Evolutionary conservation across 2,113 vertebrate genomes (phyloP).

Genomic region (Protomyctophum bolini): DNA sequence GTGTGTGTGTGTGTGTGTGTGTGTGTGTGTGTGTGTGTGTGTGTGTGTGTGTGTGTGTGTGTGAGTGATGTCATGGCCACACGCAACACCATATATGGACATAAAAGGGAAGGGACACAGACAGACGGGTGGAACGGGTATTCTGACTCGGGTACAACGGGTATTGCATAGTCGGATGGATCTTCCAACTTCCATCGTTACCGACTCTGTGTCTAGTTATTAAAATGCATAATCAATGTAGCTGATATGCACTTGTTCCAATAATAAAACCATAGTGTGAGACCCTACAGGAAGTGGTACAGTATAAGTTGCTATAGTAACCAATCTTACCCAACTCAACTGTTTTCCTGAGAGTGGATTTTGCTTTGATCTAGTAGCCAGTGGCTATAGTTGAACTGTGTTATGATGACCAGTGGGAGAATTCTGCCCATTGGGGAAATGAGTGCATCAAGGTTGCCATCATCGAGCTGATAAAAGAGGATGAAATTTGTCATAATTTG

Average conservation of each 20-base stretch:
- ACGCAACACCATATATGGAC: conserved; percentile 6
- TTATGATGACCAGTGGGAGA: conserved; percentile 53
- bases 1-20: too few species aligned
- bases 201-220: background rate
- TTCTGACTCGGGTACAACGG: conserved; percentile 25
- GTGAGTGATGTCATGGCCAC: too few species aligned
- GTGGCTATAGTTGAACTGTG: conserved; percentile 64
- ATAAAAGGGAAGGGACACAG: conserved; percentile 11
- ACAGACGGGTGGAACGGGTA: conserved; percentile 23
- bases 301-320: conserved; percentile 64
- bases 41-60: too few species aligned
- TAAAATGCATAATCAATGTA: conserved; percentile 56
- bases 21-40: too few species aligned
- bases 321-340: conserved; percentile 31
- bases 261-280: conserved; percentile 43
- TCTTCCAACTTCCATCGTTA: too few species aligned
- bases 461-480: conserved; percentile 25
- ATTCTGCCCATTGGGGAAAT: conserved; percentile 19
- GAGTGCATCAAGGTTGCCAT: conserved; percentile 41
- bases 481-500: conserved; percentile 4
- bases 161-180: background rate
- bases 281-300: conserved; percentile 34
- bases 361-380: conserved; percentile 67
- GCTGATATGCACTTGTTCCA: conserved; percentile 44
- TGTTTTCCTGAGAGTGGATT: conserved; percentile 60